Evolutionary conservation across 2,888 invertebrate genomes (phyloP).

Genomic region (Sesia bembeciformis): DNA sequence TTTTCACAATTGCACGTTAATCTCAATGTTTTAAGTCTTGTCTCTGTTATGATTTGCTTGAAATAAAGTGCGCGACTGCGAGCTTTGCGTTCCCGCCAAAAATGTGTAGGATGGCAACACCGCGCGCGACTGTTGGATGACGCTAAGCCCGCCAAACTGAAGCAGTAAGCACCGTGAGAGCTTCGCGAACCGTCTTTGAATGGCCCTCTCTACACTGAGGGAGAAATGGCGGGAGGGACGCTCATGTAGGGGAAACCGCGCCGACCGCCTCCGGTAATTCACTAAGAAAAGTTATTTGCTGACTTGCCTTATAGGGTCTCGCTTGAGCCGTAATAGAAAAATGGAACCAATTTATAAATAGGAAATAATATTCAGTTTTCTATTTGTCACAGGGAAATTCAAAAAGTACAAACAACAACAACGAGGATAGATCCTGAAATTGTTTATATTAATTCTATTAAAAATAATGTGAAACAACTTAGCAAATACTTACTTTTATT

Average conservation of each 20-base stretch:
- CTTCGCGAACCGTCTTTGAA: constrained; percentile 69
- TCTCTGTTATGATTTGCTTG: constrained; percentile 9
- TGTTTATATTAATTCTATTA: too few relatives aligned
- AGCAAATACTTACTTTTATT: too few relatives aligned
- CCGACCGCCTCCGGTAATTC: constrained; percentile 68
- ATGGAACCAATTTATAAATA: constrained; percentile 21
- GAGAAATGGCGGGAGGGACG: constrained; percentile 68
- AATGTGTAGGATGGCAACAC: constrained; percentile 22
- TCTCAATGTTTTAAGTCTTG: too few relatives aligned
- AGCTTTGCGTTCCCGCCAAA: constrained; percentile 54
- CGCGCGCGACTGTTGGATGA: constrained; percentile 46
- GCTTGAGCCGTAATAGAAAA: constrained; percentile 36
- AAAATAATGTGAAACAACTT: too few relatives aligned
- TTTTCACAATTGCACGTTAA: constrained; percentile 13
- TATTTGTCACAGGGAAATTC: too few relatives aligned
- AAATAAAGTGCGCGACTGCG: constrained; percentile 23
- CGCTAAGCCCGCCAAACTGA: constrained; percentile 69
- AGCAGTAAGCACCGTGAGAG: constrained; percentile 53
- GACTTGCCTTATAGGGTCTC: constrained; percentile 47
- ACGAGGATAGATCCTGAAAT: too few relatives aligned
- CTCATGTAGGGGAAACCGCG: constrained; percentile 66
- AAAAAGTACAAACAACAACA: too few relatives aligned
- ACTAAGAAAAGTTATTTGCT: constrained; percentile 71
- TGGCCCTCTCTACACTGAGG: constrained; percentile 63
- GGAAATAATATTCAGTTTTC: too few relatives aligned